These are phyloP conservation scores for Agrenia bidenticulata DNA, from an alignment of 2,888 invertebrate species.

Conservation along the genomic window DNA sequence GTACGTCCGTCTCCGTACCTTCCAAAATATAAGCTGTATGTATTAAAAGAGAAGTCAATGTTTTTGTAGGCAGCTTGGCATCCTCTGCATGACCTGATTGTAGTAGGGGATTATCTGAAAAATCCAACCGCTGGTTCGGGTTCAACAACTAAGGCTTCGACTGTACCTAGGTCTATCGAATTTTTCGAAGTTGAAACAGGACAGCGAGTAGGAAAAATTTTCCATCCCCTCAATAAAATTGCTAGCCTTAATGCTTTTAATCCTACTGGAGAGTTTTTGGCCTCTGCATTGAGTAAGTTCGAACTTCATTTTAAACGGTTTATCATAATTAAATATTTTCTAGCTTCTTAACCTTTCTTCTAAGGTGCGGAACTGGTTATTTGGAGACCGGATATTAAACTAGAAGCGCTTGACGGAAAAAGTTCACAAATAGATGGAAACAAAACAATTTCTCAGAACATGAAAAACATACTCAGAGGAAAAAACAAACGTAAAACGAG, in stretches of 20 bases:
- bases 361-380: slow-evolving; percentile 32
- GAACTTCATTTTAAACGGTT: slow-evolving; percentile 7
- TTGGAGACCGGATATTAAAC: slow-evolving; percentile 22
- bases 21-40: no score
- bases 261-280: slow-evolving; percentile 46
- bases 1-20: no score
- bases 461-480: background rate
- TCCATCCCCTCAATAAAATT: slow-evolving; percentile 41
- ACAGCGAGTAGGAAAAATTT: slow-evolving; percentile 30
- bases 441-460: background rate
- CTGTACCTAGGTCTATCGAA: slow-evolving; percentile 31
- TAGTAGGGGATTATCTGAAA: slow-evolving; percentile 45
- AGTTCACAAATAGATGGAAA: background rate
- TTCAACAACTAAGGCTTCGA: background rate
- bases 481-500: slow-evolving; percentile 18
- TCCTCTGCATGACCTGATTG: slow-evolving; percentile 45
- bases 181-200: slow-evolving; percentile 47
- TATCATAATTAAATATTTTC: background rate
- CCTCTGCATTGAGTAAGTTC: slow-evolving; percentile 46
- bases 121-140: background rate
- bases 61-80: slow-evolving; percentile 49
- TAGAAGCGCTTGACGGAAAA: slow-evolving; percentile 16
- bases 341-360: background rate
- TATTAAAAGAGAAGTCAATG: no score
- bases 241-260: slow-evolving; percentile 46